Base-by-base conservation (phyloP, 2,797 vertebrate species). In the Eulemur albifrons region DNA sequence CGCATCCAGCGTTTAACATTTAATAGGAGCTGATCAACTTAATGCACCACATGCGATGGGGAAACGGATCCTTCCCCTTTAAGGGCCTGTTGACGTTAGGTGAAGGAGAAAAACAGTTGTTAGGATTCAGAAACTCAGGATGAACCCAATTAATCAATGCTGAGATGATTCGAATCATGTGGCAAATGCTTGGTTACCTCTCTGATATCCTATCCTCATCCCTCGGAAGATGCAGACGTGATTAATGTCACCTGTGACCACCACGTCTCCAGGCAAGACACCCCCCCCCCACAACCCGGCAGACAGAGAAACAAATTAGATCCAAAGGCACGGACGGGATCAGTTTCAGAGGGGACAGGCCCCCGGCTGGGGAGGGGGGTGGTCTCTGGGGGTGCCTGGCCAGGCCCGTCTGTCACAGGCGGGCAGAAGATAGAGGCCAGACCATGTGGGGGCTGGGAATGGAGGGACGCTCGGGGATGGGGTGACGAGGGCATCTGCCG, bases 101-200 rank as follows among this genome's bases (percentile, higher is more conserved):
- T 98, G 98, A 98, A 98, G 98, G 98, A 97, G 98, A 98, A 98
- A 98, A 99, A 98, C 98, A 98, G 98, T 99, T 99, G 98, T 98
- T 98, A 98, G 98, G 98, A 98, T 98, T 98, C 98, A 98, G 98
- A 99, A 99, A 98, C 98, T 98, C 98, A 96, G 98, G 98, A 98
- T 98, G 98, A 99, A 99, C 98, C 98, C 98, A 98, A 98, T 99
- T 98, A 99, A 99, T 99, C 99, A 99, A 98, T 98, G 98, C 97
- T 98, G 98, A 97, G 98, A 98, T 99, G 98, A 99, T 98, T 98
- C 98, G 98, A 99, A 99, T 99, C 98, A 98, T 98, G 98, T 98
- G 98, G 98, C 97, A 87, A 92, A 98, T 97, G 98, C 98, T 98
- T 98, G 98, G 98, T 99, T 99, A 99, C 98, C 98, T 99, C 98